A percentile compares a stretch with the other conserved stretches of the same genome.
Evolutionary conservation across 1,140 invertebrate species (phyloP).

Genomic region (Cephus cinctus): DNA sequence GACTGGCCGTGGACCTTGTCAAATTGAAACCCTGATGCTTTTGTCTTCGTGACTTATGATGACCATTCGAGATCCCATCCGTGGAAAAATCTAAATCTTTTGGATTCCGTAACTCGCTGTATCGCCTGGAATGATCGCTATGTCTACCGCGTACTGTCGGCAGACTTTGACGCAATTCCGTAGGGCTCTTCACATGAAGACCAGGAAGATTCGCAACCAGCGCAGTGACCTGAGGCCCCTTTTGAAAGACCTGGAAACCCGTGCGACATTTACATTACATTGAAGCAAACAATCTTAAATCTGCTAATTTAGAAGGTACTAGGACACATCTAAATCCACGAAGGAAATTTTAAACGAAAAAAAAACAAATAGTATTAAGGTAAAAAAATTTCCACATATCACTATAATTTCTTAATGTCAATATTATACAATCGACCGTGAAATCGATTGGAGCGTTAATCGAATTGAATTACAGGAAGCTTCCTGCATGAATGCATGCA

Average conservation of each 20-base stretch:
- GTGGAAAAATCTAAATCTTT: constrained; percentile 41
- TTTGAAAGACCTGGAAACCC: constrained; percentile 64
- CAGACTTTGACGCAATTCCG: constrained; percentile 43
- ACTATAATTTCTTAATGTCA: no score
- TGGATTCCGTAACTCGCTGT: constrained; percentile 23
- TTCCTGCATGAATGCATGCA: no score
- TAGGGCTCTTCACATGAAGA: constrained; percentile 50
- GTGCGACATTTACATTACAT: no score
- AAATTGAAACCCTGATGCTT: constrained; percentile 35
- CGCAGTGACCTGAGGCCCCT: constrained; percentile 60
- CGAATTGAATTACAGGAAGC: no score
- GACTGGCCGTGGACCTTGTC: constrained; percentile 42
- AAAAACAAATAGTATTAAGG: no score
- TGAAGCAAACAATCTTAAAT: no score
- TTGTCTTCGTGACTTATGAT: constrained; percentile 38
- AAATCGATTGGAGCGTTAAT: no score
- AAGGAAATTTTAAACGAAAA: no score
- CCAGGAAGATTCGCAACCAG: constrained; percentile 61
- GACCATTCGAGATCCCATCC: constrained; percentile 30
- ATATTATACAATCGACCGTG: no score
- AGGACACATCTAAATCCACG: no score
- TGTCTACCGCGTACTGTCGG: constrained; percentile 37
- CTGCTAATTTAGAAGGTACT: no score
- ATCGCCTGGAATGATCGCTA: constrained; percentile 29
- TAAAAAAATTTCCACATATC: no score